These are phyloP conservation scores for Drosophila imparisetae DNA, from an alignment of 2,888 invertebrate species.

Conservation along the genomic window DNA sequence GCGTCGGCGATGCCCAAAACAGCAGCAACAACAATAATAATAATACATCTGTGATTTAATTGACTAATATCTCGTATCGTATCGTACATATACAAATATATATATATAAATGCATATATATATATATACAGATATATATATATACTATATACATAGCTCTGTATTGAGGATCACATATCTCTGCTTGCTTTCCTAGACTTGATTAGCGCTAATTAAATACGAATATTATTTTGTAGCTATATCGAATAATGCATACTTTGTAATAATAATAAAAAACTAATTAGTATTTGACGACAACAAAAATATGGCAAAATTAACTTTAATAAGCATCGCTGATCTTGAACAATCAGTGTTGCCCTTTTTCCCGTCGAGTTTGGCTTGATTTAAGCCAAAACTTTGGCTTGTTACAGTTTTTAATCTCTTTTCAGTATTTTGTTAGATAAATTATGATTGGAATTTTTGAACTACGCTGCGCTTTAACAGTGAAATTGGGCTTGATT, in stretches of 20 bases:
- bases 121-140: constrained; percentile 12
- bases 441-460: background rate
- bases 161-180: constrained; percentile 70
- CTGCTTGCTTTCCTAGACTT: constrained; percentile 77
- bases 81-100: constrained; percentile 33
- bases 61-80: constrained; percentile 63
- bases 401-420: background rate
- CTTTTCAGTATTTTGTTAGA: background rate
- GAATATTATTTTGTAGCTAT: constrained; percentile 70
- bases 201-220: constrained; percentile 72
- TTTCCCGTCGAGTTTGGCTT: background rate
- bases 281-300: constrained; percentile 52
- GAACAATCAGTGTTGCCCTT: background rate
- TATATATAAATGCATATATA: constrained; percentile 24
- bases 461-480: background rate
- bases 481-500: background rate
- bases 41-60: constrained; percentile 84
- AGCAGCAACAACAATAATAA: constrained; percentile 48
- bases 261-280: constrained; percentile 55
- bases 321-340: constrained; percentile 36
- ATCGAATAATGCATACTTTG: constrained; percentile 22
- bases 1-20: constrained; percentile 58
- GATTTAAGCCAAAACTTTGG: background rate
- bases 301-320: constrained; percentile 11
- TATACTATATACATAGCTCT: constrained; percentile 27